Evolutionary conservation across 2,113 vertebrate genomes (phyloP), one percentile per base, ranked within the genome.

Genomic region (Malurus alboscapulatus): DNA sequence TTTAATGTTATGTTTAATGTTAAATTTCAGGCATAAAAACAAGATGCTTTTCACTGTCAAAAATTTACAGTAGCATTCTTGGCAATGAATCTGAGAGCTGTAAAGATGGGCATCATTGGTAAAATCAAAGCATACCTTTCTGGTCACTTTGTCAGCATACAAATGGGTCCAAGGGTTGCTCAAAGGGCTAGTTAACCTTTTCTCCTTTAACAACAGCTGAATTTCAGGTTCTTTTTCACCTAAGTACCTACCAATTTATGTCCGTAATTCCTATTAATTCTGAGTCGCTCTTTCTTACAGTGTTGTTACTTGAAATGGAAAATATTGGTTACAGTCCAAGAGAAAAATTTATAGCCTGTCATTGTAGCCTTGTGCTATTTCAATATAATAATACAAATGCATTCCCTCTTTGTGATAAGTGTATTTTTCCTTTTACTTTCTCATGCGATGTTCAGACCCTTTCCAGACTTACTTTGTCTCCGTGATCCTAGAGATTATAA

Each of bases 261-360:
- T 58, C 59, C 2, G 4, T 91, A 90, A 95, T 94, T 95, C 86
- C 87, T 90, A 63, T 93, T 95, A 96, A 95, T 94, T 90, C 75
- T 57, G 74, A 90, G 74, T 91, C 26, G 30, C 50, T 86, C 81
- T 67, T 91, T 95, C 77, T 86, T 90, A 75, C 77, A 47, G 53
- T 92, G 91, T 88, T 90, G 72, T 88, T 88, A 92, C 57, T 96
- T 84, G 79, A 95, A 96, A 96, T 88, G 83, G 96, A 96, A 96
- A 95, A 96, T 94, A 93, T 45, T 96, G 91, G 93, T 91, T 93
- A 57, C 74, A 90, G 51, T 83, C 89, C 95, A 94, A 91, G 71
- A 79, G 81, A 92, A 93, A 94, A 94, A 96, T 91, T 87, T 94
- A 94, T 92, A 94, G 88, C 93, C 88, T 96, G 90, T 95, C 88